These are phyloP conservation scores for Menura novaehollandiae DNA, from an alignment of 2,113 vertebrate species.

Conservation along the genomic window DNA sequence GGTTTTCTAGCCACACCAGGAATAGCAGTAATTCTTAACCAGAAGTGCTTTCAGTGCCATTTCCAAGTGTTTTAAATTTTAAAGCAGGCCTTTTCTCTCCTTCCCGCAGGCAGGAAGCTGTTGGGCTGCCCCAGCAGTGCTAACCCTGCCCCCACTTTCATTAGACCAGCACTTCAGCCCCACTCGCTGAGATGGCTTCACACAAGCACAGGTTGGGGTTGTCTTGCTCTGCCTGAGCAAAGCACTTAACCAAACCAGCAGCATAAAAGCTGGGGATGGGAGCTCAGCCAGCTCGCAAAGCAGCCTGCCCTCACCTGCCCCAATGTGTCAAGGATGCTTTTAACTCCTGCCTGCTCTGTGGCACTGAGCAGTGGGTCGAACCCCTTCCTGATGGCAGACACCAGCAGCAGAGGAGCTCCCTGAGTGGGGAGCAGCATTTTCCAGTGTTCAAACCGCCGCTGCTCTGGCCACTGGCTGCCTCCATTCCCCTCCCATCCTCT, in stretches of 20 bases:
- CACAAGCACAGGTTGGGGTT: background rate
- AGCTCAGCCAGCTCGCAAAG: background rate
- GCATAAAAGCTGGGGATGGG: background rate
- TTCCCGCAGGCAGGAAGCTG: background rate
- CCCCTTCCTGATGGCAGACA: background rate
- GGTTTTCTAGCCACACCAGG: background rate
- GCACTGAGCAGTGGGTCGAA: background rate
- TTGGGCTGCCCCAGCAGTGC: background rate
- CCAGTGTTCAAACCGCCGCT: background rate
- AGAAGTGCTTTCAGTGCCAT: background rate
- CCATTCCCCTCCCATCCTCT: background rate
- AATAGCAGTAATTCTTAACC: background rate
- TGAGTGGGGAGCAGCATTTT: background rate
- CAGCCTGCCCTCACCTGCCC: background rate
- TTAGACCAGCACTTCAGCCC: background rate
- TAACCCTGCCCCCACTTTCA: background rate
- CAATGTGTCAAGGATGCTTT: background rate
- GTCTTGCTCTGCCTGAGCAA: background rate
- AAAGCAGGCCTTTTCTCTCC: background rate
- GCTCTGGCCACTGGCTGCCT: background rate
- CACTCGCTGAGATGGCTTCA: background rate
- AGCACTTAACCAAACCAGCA: background rate
- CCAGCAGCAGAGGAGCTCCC: background rate
- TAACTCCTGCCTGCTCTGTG: background rate
- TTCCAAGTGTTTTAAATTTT: constrained; percentile 8